phyloP scores from a whole-genome alignment of 2,888 invertebrate species.

The Papilio protenor region DNA sequence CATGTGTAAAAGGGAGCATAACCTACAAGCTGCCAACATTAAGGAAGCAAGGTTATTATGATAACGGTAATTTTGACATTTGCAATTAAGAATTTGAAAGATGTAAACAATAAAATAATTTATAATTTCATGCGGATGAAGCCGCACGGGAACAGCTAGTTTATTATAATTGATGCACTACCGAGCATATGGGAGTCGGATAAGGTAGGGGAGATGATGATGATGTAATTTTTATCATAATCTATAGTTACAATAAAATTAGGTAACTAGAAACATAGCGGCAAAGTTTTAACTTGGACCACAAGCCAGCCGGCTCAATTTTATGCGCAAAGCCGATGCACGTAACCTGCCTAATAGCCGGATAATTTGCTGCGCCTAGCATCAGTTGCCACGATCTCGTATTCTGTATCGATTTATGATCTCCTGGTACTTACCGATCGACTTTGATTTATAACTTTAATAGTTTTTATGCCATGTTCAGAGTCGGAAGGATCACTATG shows the following conservation, averaged over 20 bases:
- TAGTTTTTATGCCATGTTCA: neutral
- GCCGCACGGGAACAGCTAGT: too few relatives aligned
- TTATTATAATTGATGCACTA: too few relatives aligned
- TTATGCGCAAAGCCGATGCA: slow-evolving; percentile 21
- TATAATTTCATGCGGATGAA: too few relatives aligned
- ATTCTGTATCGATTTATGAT: slow-evolving; percentile 26
- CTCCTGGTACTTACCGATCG: slow-evolving; percentile 7
- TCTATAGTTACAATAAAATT: neutral
- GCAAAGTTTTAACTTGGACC: neutral
- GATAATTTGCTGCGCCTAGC: slow-evolving; percentile 30
- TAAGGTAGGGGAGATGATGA: too few relatives aligned
- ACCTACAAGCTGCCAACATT: too few relatives aligned
- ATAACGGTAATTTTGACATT: too few relatives aligned
- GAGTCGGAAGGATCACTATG: neutral
- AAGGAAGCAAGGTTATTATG: too few relatives aligned
- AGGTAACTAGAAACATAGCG: neutral
- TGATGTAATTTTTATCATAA: neutral
- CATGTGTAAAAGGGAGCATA: too few relatives aligned
- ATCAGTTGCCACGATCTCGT: neutral
- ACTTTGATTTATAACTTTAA: neutral
- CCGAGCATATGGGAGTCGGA: too few relatives aligned
- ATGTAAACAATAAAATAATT: too few relatives aligned
- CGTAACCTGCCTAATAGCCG: slow-evolving; percentile 30
- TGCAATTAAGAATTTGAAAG: too few relatives aligned
- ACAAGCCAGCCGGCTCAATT: slow-evolving; percentile 9